Conservation (phyloP, 2,888 invertebrate species). For the Ophion obscuratus region DNA sequence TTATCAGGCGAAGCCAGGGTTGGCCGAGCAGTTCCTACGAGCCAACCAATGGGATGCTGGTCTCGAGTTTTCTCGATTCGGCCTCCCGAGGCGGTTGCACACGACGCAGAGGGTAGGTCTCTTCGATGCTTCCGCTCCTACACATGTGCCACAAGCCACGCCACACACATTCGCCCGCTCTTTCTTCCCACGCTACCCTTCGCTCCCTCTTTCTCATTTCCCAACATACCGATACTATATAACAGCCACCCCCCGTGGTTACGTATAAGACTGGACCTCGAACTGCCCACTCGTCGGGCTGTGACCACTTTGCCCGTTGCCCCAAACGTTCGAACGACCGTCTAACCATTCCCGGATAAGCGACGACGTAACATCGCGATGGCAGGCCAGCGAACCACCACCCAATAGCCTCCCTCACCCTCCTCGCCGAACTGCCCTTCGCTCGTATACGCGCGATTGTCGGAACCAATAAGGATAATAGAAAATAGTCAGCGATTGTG, state of each 20-base stretch:
- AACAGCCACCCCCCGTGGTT: conserved; percentile 41
- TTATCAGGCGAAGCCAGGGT: conserved; percentile 81
- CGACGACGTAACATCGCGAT: conserved; percentile 57
- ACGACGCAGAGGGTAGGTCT: conserved; percentile 60
- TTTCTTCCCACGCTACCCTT: conserved; percentile 74
- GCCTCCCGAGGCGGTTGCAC: conserved; percentile 63
- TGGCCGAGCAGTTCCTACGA: conserved; percentile 75
- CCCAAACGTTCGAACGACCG: conserved; percentile 59
- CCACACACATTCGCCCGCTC: conserved; percentile 67
- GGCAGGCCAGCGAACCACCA: conserved; percentile 50
- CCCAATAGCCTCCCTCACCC: conserved; percentile 52
- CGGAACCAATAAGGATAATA: conserved; percentile 70
- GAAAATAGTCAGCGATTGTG: conserved; percentile 65
- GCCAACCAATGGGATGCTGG: conserved; percentile 81
- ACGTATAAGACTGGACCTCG: conserved; percentile 45
- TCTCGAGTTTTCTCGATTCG: conserved; percentile 82
- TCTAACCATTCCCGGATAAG: conserved; percentile 66
- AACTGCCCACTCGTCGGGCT: conserved; percentile 63
- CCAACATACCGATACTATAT: conserved; percentile 61
- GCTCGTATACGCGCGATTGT: background rate
- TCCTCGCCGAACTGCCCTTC: conserved; percentile 35
- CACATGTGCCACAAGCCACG: conserved; percentile 67
- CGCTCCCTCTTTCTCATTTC: conserved; percentile 63
- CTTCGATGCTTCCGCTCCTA: conserved; percentile 17
- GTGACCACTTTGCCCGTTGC: conserved; percentile 55